A percentile compares a stretch with the other conserved stretches of the same genome.
These are phyloP conservation scores for Tenthredo scrophulariae DNA, from an alignment of 2,888 invertebrate genomes.

Conservation along the genomic window DNA sequence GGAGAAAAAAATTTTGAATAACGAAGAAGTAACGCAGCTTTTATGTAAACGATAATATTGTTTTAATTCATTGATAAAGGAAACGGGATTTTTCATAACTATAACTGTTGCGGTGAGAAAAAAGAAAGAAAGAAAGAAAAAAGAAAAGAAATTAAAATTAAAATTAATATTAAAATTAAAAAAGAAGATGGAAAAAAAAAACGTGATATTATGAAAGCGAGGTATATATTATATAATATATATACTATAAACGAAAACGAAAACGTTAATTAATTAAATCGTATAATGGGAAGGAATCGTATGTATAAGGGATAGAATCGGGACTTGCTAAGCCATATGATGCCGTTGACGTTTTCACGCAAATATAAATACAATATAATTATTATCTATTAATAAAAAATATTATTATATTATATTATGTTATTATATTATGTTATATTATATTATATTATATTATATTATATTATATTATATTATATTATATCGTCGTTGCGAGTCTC, in stretches of 20 bases:
- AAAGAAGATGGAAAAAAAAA: neutral
- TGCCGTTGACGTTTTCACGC: neutral
- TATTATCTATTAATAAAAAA: neutral
- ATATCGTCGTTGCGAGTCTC: constrained; percentile 5
- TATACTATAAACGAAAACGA: neutral
- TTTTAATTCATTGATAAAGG: neutral
- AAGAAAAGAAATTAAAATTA: neutral
- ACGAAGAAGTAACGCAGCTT: neutral
- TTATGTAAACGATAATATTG: neutral
- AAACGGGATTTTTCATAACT: neutral
- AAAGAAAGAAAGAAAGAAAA: neutral
- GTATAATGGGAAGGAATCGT: neutral
- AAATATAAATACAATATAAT: neutral
- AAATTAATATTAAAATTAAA: neutral
- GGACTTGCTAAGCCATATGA: neutral
- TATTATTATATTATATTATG: neutral
- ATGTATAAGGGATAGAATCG: neutral
- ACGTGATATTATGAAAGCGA: neutral
- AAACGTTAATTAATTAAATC: neutral
- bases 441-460: neutral
- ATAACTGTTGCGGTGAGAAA: neutral
- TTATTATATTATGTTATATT: neutral
- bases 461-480: neutral
- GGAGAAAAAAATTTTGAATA: neutral
- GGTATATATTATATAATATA: neutral